Base-by-base conservation (phyloP, 64 coral and sea anemone genomes). In the Cladopsammia gracilis region DNA sequence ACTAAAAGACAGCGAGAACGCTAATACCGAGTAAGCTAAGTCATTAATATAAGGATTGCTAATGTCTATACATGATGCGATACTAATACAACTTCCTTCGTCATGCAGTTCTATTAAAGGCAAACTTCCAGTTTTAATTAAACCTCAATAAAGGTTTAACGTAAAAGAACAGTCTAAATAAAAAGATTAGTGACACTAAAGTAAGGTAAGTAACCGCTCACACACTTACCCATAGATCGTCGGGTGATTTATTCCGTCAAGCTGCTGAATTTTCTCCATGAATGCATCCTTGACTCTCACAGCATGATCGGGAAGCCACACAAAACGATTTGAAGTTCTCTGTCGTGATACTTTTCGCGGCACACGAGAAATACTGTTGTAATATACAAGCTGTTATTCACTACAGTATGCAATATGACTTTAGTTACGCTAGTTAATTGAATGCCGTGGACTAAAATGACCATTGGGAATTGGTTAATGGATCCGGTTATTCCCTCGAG, bases 101-200 rank as follows among this genome's bases (percentile, higher is more conserved):
- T 60, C 45, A 45, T 7, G 19, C 25, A 46, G 13, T 44, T 81
- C 58, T 19, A 34, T 78, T 42, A 82, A 82, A 44, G 5, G 14
- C 77, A 79, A 44, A 18, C 62, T 18, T 48, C 19, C 20, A 84
- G 44, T 84, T 47, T 26, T 79, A 79, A 79, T 79, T 79, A 79
- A 57, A 42, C 10, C 77, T 72, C 25, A 51, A 22, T 18, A 62
- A 64, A 6, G 34, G 42, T 82, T 82, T 64, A 16, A 5, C 52
- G 25, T 42, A 59, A 60, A 18, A 7, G n/a, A 60, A 79, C 77
- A 7, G 77, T 25, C 4, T 5, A 9, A 69, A 22, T 22, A 53
- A 58, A 34, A 18, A 79, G 77, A 25, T 16, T 49, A 47, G 11
- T 49, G 3, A 48, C 53, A 56, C 3, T 48, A 48, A 20, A 49